phyloP scores from a whole-genome alignment of 2,113 vertebrate species.

The Anoplopoma fimbria region DNA sequence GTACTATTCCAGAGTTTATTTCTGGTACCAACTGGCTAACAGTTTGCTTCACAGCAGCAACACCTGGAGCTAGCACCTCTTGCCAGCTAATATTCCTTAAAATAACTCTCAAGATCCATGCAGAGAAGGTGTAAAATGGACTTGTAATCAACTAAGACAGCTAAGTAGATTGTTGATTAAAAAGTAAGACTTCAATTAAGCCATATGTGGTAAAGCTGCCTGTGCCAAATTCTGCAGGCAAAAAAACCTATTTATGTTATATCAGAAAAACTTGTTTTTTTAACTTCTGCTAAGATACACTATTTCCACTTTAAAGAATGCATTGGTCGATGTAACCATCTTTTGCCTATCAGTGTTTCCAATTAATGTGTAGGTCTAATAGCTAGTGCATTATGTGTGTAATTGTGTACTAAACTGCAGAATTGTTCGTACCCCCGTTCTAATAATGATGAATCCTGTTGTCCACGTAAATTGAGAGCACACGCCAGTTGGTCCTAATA shows the following conservation, averaged over 20 bases:
- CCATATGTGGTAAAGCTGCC: conserved; percentile 40
- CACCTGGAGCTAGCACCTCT: conserved; percentile 55
- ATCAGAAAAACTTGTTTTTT: conserved; percentile 15
- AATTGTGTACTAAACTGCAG: background rate
- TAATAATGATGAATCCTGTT: background rate
- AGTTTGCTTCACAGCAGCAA: conserved; percentile 45
- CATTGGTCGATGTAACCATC: too few relatives aligned
- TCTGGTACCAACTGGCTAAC: conserved; percentile 52
- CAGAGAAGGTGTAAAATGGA: conserved; percentile 61
- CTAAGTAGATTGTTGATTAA: conserved; percentile 57
- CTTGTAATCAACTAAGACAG: conserved; percentile 44
- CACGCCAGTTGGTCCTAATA: too few relatives aligned
- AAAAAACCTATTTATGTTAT: conserved; percentile 39
- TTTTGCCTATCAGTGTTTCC: background rate
- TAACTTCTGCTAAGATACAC: background rate
- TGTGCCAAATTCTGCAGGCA: conserved; percentile 41
- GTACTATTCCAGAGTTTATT: conserved; percentile 52
- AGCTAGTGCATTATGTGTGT: conserved; percentile 1
- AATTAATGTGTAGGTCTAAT: background rate
- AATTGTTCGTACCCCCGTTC: background rate
- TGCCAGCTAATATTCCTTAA: conserved; percentile 62
- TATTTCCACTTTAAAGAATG: background rate
- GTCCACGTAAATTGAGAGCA: background rate
- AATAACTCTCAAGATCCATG: conserved; percentile 65
- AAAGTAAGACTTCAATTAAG: conserved; percentile 43